Evolutionary conservation across 1,140 invertebrate species (phyloP), one percentile per base, ranked within the genome.

Genomic region (Neodiprion pinetum): DNA sequence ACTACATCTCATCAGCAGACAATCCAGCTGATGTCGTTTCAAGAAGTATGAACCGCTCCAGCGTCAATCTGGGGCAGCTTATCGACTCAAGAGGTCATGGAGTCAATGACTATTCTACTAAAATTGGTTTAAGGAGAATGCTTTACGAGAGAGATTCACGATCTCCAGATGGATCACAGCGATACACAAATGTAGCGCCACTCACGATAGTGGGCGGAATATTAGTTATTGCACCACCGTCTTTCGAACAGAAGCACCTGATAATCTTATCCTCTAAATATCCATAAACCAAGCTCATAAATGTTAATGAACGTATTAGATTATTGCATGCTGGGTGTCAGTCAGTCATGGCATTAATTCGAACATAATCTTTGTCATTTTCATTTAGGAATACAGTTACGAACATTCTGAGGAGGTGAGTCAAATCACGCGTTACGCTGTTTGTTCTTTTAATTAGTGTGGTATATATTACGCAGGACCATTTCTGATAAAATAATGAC

Each of bases 291-390:
- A 72, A 71, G 4, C 49, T 82, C 21, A 74, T 84, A 14, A 80
- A 84, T 21, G 14, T 9, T 10, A 7, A 80, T 48, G 73, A 79
- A 48, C 84, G 84, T 70, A 10, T 68, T 12, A 69, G 48, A 21
- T 14, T 75, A 47, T 69, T 80, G n/a, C 80, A 86, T 75, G 76
- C 67, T n/a, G 80, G 80, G 40, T 70, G 74, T 48, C 78, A 80
- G 72, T 23, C 78, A 9, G 40, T 77, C 1, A 50, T 82, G 53
- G 50, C 76, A n/a, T 47, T 70, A 28, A 9, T 78, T 9, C 74
- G 70, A 40, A 66, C 74, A 53, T 72, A 72, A 53, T 81, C 75
- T 75, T 81, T 68, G 73, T 70, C 75, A 48, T 28, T 79, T 14
- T 73, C 72, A 50, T 67, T 48, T 17, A 67, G 69, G 28, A 66